These are phyloP conservation scores for Eurosta solidaginis DNA, from an alignment of 1,140 invertebrate genomes.

Conservation along the genomic window DNA sequence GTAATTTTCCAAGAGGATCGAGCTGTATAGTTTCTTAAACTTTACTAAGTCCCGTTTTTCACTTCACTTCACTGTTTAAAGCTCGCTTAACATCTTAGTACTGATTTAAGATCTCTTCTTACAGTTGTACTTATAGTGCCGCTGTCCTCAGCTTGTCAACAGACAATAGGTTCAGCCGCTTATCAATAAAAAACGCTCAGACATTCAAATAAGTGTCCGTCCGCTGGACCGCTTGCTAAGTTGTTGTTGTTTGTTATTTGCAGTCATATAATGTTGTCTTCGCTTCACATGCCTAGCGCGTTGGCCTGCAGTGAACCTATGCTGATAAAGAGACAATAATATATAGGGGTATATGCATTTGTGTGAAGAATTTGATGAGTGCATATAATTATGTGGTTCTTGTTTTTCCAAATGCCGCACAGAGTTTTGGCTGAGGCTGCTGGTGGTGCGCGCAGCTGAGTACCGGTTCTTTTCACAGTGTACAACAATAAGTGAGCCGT, in stretches of 20 bases:
- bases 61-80: background rate
- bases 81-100: background rate
- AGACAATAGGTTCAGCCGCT: background rate
- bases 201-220: no score
- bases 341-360: background rate
- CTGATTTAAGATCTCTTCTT: background rate
- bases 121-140: background rate
- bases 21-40: background rate
- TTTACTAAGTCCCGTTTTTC: background rate
- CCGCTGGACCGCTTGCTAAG: background rate
- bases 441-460: no score
- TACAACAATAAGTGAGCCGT: no score
- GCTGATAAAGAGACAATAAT: background rate
- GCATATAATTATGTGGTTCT: no score
- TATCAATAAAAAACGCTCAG: background rate
- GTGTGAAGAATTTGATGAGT: no score
- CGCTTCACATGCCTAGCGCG: background rate
- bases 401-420: background rate
- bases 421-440: no score
- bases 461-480: no score
- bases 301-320: background rate
- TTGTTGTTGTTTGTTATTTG: background rate
- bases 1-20: background rate
- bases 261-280: background rate
- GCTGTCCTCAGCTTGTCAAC: background rate